Conservation (phyloP, 2,113 vertebrate species). For the Bos indicus region DNA sequence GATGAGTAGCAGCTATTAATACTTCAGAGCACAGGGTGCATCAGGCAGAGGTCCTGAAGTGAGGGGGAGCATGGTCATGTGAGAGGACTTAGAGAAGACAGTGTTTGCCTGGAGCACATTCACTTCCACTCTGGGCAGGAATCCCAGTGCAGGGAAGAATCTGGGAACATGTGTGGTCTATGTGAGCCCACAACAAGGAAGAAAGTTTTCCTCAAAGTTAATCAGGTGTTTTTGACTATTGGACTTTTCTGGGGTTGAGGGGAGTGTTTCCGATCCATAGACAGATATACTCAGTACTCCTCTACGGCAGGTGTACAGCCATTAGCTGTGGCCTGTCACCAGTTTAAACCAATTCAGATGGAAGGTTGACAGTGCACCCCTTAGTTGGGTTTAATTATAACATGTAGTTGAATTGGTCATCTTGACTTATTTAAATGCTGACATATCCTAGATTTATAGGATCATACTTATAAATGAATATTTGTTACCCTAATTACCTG, state of each 20-base stretch:
- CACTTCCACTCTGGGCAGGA: not conserved
- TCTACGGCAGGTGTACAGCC: not conserved
- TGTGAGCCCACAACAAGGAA: not conserved
- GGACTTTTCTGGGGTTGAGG: not conserved
- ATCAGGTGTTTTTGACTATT: not conserved
- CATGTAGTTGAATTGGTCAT: not conserved
- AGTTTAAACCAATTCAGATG: not conserved
- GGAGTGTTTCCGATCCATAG: not conserved
- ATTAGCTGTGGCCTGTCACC: not conserved
- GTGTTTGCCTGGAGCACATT: not conserved
- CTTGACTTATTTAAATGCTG: not conserved
- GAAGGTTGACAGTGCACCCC: not conserved
- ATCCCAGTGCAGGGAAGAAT: not conserved
- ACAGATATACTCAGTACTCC: not conserved
- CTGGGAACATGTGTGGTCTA: not conserved
- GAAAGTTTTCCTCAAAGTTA: not conserved
- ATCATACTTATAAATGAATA: not conserved
- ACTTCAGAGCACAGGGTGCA: not conserved
- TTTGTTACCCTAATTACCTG: not conserved
- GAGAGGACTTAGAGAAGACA: not conserved
- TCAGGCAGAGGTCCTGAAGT: not conserved
- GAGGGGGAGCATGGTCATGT: not conserved
- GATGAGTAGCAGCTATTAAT: not conserved
- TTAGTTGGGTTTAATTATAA: not conserved
- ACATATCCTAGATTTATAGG: not conserved